A percentile compares a stretch with the other conserved stretches of the same genome.
phyloP scores from a whole-genome alignment of 2,797 vertebrate species.

The Scolopax bukidnonensis region DNA sequence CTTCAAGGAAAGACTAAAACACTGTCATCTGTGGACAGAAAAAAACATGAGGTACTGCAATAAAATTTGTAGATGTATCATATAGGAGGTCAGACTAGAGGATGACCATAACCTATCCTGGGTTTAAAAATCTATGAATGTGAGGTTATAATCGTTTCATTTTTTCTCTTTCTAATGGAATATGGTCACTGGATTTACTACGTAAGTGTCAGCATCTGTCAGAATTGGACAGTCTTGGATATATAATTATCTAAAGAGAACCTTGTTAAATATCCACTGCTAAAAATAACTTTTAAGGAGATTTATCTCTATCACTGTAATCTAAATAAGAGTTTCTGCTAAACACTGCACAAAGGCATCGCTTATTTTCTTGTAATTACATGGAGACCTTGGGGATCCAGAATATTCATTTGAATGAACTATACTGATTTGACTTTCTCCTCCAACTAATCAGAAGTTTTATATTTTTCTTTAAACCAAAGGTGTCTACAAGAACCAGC shows the following conservation, averaged over 20 bases:
- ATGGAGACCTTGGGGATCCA: not conserved
- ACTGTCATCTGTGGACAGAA: not conserved
- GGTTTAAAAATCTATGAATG: not conserved
- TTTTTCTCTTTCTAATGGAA: conserved; percentile 57
- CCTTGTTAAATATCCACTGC: not conserved
- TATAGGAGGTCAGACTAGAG: not conserved
- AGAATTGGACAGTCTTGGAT: not conserved
- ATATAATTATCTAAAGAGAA: not conserved
- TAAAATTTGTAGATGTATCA: not conserved
- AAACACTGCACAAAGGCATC: not conserved
- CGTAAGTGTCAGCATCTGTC: conserved; percentile 8
- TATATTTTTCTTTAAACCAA: not conserved
- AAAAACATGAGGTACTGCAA: not conserved
- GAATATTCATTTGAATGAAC: conserved; percentile 43
- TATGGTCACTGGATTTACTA: conserved; percentile 11
- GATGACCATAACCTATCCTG: not conserved
- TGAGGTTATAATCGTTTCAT: not conserved
- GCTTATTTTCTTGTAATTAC: conserved; percentile 23
- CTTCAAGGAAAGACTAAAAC: not conserved
- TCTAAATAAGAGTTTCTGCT: not conserved
- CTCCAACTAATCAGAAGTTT: conserved; percentile 37
- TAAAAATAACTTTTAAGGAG: conserved; percentile 20
- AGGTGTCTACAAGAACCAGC: not conserved
- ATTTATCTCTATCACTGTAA: conserved; percentile 11
- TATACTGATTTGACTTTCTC: conserved; percentile 39